phyloP scores from a whole-genome alignment of 2,797 vertebrate species.

The Gouania willdenowi region DNA sequence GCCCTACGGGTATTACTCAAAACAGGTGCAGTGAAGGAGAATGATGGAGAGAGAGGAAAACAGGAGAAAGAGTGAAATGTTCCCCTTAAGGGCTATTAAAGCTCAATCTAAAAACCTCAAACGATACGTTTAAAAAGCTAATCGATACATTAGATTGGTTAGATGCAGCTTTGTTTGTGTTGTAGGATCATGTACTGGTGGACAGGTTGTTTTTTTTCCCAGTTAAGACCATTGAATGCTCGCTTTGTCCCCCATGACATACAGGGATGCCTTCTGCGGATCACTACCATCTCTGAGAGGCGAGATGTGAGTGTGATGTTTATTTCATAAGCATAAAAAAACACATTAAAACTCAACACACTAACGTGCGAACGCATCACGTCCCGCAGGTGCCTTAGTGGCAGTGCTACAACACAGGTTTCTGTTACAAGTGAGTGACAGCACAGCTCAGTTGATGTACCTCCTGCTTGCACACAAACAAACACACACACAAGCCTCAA shows the following conservation, averaged over 20 bases:
- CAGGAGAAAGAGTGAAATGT: conserved; percentile 21
- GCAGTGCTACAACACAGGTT: conserved; percentile 47
- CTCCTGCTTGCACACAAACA: conserved; percentile 1
- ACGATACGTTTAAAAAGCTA: conserved; percentile 22
- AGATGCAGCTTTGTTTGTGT: conserved; percentile 7
- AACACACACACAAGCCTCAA: conserved; percentile 5
- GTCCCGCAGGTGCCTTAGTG: conserved; percentile 44
- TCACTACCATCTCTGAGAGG: conserved; percentile 36
- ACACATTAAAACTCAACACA: conserved; percentile 35
- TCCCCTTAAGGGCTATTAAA: conserved; percentile 50
- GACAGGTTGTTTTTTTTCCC: too few relatives aligned
- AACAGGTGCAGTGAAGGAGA: conserved; percentile 65
- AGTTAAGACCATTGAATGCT: conserved; percentile 30
- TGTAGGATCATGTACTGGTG: too few relatives aligned
- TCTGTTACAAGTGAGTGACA: conserved; percentile 61
- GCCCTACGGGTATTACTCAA: conserved; percentile 68
- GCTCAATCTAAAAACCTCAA: conserved; percentile 25
- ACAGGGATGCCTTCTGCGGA: conserved; percentile 34
- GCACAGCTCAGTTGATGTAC: conserved; percentile 16
- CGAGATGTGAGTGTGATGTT: conserved; percentile 51
- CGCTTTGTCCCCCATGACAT: conserved; percentile 51
- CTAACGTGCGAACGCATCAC: conserved; percentile 14
- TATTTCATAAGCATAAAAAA: conserved; percentile 54
- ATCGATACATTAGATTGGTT: conserved; percentile 29
- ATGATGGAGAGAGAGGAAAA: conserved; percentile 38